Conservation (phyloP, 2,888 invertebrate genomes). For the Callyntrura sp. region DNA sequence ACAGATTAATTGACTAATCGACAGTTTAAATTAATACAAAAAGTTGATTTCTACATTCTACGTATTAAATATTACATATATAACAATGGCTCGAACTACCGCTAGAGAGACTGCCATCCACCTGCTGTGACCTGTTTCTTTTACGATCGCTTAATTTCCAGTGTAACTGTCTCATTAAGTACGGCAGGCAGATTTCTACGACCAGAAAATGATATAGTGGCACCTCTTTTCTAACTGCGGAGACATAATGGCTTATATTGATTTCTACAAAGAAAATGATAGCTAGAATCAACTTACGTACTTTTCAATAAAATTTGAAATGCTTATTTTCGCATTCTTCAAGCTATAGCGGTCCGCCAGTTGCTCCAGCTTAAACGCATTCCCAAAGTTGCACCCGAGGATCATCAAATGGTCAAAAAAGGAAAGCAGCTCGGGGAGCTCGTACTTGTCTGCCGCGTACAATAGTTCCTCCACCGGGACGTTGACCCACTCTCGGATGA, state of each 20-base stretch:
- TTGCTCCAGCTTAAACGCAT: background rate
- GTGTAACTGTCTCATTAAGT: background rate
- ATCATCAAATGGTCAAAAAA: slow-evolving; percentile 51
- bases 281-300: background rate
- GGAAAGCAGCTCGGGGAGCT: background rate
- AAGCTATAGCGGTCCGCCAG: slow-evolving; percentile 24
- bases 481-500: background rate
- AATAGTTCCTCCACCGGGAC: slow-evolving; percentile 20
- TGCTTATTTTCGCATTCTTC: background rate
- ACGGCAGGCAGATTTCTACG: background rate
- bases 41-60: too few species aligned
- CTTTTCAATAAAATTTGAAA: slow-evolving; percentile 9
- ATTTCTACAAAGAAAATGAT: slow-evolving; percentile 6
- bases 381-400: background rate
- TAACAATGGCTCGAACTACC: too few species aligned
- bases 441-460: slow-evolving; percentile 21
- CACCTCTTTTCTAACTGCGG: too few species aligned
- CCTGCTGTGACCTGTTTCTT: too few species aligned
- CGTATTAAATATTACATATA: too few species aligned
- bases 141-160: background rate
- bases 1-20: too few species aligned
- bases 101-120: too few species aligned
- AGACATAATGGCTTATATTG: too few species aligned
- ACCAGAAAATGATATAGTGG: too few species aligned
- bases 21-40: too few species aligned